Conservation (phyloP, 2,888 invertebrate genomes). For the Metacarcinus magister region DNA sequence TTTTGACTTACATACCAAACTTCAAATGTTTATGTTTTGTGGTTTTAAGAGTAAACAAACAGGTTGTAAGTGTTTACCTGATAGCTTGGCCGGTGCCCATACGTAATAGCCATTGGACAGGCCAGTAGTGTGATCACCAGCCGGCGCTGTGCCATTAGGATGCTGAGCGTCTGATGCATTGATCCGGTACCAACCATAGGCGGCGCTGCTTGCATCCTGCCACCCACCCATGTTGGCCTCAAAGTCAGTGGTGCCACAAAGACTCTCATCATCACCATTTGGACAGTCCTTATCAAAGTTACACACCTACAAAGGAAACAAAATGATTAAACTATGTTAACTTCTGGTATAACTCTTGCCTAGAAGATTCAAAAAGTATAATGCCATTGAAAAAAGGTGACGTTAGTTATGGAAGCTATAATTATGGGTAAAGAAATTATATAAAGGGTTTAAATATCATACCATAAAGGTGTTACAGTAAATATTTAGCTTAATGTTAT, state of each 20-base stretch:
- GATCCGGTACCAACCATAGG: slow-evolving; percentile 71
- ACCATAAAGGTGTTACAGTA: background rate
- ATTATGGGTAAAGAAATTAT: background rate
- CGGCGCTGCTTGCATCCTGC: slow-evolving; percentile 70
- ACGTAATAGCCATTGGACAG: slow-evolving; percentile 61
- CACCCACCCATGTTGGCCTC: slow-evolving; percentile 72
- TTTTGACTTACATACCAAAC: background rate
- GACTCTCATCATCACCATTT: slow-evolving; percentile 68
- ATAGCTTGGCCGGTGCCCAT: slow-evolving; percentile 71
- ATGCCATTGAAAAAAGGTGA: background rate
- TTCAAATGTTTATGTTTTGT: background rate
- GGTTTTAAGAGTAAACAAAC: background rate
- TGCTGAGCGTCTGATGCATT: slow-evolving; percentile 55
- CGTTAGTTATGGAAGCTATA: background rate
- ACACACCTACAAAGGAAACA: slow-evolving; percentile 68
- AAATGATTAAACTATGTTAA: background rate
- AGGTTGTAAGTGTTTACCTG: slow-evolving; percentile 60
- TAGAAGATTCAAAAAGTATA: background rate
- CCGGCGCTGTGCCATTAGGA: slow-evolving; percentile 64
- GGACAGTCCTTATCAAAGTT: slow-evolving; percentile 75
- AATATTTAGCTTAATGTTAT: background rate
- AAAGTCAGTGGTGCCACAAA: slow-evolving; percentile 72
- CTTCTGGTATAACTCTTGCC: background rate
- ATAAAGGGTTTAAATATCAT: background rate
- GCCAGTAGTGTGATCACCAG: slow-evolving; percentile 54